These are phyloP conservation scores for Phenganax subtilis DNA, from an alignment of 92 coral and sea anemone species.

Conservation along the genomic window DNA sequence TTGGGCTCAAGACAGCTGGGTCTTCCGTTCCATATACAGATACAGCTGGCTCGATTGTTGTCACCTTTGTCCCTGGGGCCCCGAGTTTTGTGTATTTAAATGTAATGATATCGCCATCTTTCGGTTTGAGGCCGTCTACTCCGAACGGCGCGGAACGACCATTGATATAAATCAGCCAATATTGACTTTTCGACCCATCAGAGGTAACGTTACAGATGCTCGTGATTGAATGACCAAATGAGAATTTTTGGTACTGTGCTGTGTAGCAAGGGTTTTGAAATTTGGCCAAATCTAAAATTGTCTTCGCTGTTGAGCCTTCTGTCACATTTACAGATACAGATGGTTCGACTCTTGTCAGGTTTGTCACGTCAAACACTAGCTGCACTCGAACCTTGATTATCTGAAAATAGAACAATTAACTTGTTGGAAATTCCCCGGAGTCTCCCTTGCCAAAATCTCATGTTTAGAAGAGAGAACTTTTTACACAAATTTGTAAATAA, in stretches of 20 bases:
- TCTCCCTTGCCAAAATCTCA: too few relatives aligned
- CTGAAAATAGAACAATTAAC: slow-evolving; percentile 28
- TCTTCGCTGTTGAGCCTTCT: slow-evolving; percentile 55
- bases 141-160: slow-evolving; percentile 52
- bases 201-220: slow-evolving; percentile 55
- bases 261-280: slow-evolving; percentile 53
- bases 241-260: slow-evolving; percentile 33
- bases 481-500: too few relatives aligned
- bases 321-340: slow-evolving; percentile 39
- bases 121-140: slow-evolving; percentile 63
- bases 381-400: slow-evolving; percentile 57
- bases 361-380: slow-evolving; percentile 45
- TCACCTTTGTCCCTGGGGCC: too few relatives aligned
- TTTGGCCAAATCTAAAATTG: slow-evolving; percentile 53
- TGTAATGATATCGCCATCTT: slow-evolving; percentile 53
- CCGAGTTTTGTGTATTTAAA: slow-evolving; percentile 55
- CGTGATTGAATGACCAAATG: slow-evolving; percentile 52
- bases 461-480: too few relatives aligned
- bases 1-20: too few relatives aligned
- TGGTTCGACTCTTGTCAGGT: slow-evolving; percentile 32
- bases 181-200: slow-evolving; percentile 37
- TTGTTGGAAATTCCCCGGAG: too few relatives aligned
- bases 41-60: too few relatives aligned
- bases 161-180: slow-evolving; percentile 63
- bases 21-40: too few relatives aligned